A percentile compares a stretch with the other conserved stretches of the same genome.
These are phyloP conservation scores for Archaeoteleia sp. DNA, from an alignment of 2,888 invertebrate species.

Conservation along the genomic window DNA sequence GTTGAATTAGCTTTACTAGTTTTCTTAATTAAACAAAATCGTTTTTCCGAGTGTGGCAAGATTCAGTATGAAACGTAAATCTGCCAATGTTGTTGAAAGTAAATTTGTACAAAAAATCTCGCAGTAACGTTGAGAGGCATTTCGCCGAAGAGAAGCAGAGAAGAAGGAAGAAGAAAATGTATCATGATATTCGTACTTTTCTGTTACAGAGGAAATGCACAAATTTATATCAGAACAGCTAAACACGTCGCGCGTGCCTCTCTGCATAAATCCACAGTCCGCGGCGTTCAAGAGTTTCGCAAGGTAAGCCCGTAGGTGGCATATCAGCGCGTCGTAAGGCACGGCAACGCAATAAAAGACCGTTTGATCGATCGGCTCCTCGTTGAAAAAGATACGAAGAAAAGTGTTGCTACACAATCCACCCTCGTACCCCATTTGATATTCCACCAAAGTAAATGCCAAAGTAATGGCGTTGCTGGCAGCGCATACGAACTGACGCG, in stretches of 20 bases:
- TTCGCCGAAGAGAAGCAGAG: no score
- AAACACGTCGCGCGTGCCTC: slow-evolving; percentile 95
- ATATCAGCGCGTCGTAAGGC: slow-evolving; percentile 37
- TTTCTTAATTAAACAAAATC: no score
- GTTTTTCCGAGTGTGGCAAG: no score
- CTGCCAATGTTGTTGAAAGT: no score
- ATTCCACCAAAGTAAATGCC: slow-evolving; percentile 31
- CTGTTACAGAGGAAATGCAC: slow-evolving; percentile 95
- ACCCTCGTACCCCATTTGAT: slow-evolving; percentile 36
- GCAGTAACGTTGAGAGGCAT: no score
- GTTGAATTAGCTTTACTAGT: no score
- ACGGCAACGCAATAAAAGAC: slow-evolving; percentile 42
- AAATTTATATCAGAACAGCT: slow-evolving; percentile 98
- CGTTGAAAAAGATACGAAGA: slow-evolving; percentile 36
- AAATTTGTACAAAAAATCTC: no score
- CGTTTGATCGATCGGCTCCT: slow-evolving; percentile 44
- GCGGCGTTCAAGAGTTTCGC: slow-evolving; percentile 99
- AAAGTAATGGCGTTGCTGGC: slow-evolving; percentile 38
- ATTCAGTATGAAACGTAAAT: no score
- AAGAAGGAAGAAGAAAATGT: no score
- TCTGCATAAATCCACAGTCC: slow-evolving; percentile 99
- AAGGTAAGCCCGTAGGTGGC: slow-evolving; percentile 85
- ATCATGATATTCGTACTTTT: slow-evolving; percentile 53
- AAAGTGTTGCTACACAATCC: slow-evolving; percentile 39
- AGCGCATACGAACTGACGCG: slow-evolving; percentile 35